Percentiles rank a stretch among this genome's conserved stretches.
These are phyloP conservation scores for Myathropa florea DNA, from an alignment of 2,888 invertebrate species.

Conservation along the genomic window DNA sequence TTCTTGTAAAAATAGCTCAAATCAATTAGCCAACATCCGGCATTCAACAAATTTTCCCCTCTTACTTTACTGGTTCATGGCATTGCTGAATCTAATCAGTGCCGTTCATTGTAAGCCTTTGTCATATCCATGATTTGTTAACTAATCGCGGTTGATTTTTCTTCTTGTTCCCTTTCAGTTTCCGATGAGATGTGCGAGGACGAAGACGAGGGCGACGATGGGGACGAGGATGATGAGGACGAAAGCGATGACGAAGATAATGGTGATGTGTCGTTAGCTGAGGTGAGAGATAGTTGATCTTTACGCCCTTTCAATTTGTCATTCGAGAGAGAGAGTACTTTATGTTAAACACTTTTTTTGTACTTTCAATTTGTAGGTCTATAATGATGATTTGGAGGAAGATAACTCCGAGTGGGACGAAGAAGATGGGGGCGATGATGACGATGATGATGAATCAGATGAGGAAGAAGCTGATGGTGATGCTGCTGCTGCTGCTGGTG, in stretches of 20 bases:
- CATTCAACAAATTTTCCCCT: slow-evolving; percentile 75
- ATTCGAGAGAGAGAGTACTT: neutral
- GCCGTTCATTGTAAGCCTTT: slow-evolving; percentile 79
- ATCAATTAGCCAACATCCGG: slow-evolving; percentile 38
- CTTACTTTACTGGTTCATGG: slow-evolving; percentile 79
- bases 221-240: slow-evolving; percentile 81
- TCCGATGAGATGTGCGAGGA: slow-evolving; percentile 73
- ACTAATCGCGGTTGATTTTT: slow-evolving; percentile 75
- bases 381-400: slow-evolving; percentile 83
- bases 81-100: slow-evolving; percentile 79
- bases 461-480: slow-evolving; percentile 82
- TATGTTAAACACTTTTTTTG: neutral
- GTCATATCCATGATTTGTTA: slow-evolving; percentile 60
- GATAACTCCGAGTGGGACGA: slow-evolving; percentile 86
- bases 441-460: slow-evolving; percentile 83
- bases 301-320: slow-evolving; percentile 5
- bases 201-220: slow-evolving; percentile 69
- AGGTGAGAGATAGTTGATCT: slow-evolving; percentile 74
- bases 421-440: slow-evolving; percentile 82
- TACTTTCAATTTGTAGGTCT: slow-evolving; percentile 73
- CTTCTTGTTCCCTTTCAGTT: slow-evolving; percentile 72
- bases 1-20: slow-evolving; percentile 20
- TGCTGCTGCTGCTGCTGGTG: slow-evolving; percentile 73
- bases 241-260: slow-evolving; percentile 85
- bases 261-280: slow-evolving; percentile 80